These are phyloP conservation scores for Bubalus kerabau DNA, from an alignment of 2,113 vertebrate genomes.

Conservation along the genomic window DNA sequence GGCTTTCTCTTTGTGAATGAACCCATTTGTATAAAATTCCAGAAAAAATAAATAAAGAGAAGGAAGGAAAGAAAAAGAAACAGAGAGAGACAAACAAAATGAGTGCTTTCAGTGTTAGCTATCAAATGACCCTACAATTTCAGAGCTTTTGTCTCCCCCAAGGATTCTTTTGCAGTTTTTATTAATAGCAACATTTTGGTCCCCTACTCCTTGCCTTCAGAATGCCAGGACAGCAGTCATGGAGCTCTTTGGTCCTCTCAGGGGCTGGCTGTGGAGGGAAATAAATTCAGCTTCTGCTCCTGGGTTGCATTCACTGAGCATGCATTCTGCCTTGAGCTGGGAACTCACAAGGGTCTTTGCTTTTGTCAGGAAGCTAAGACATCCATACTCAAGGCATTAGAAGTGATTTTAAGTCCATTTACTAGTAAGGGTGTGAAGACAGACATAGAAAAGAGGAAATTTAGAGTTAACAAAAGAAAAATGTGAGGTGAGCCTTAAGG, in stretches of 20 bases:
- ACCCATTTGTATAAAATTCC: constrained; percentile 29
- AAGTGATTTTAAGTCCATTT: neutral
- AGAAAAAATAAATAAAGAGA: neutral
- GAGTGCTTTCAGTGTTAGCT: neutral
- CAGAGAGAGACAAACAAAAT: neutral
- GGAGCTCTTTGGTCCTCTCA: neutral
- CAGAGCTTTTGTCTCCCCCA: neutral
- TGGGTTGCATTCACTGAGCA: neutral
- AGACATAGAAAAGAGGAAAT: neutral
- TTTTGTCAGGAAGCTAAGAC: neutral
- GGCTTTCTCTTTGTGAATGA: constrained; percentile 32
- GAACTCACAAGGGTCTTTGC: neutral
- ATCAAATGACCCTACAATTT: neutral
- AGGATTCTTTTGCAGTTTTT: neutral
- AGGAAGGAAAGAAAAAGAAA: neutral
- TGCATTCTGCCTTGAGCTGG: neutral
- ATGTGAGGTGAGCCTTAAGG: neutral
- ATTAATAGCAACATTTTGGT: neutral
- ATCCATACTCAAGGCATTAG: neutral
- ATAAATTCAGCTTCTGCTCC: neutral
- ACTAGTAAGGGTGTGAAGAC: neutral
- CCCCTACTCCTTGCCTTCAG: neutral
- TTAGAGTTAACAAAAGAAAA: neutral
- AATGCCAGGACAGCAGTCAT: neutral
- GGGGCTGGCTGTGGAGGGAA: neutral